A percentile compares a stretch with the other conserved stretches of the same genome.
phyloP scores from a whole-genome alignment of 2,113 vertebrate species.

The Lucifuga dentata region DNA sequence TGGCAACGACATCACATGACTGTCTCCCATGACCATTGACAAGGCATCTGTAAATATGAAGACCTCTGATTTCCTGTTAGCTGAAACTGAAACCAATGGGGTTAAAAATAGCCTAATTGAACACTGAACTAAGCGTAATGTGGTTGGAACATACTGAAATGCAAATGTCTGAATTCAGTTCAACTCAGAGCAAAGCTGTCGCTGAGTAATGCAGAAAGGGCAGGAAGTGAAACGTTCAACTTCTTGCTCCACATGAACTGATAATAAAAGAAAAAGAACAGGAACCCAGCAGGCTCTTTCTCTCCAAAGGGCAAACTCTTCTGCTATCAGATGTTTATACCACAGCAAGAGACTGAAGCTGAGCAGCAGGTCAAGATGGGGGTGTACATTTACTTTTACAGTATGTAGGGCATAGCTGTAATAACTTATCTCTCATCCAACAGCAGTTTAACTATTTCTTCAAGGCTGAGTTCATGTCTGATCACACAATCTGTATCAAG shows the following conservation, averaged over 20 bases:
- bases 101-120: too few species aligned
- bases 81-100: slow-evolving; percentile 16
- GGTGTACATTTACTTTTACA: slow-evolving; percentile 58
- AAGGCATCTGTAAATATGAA: slow-evolving; percentile 43
- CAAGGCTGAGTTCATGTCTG: slow-evolving; percentile 1
- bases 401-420: slow-evolving; percentile 56
- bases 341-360: slow-evolving; percentile 61
- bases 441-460: slow-evolving; percentile 12
- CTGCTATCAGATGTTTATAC: slow-evolving; percentile 72
- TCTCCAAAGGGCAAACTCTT: slow-evolving; percentile 73
- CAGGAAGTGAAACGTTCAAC: slow-evolving; percentile 72
- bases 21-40: slow-evolving; percentile 69
- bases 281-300: slow-evolving; percentile 40
- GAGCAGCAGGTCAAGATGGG: slow-evolving; percentile 18
- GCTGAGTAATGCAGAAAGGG: slow-evolving; percentile 16
- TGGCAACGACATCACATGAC: slow-evolving; percentile 79
- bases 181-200: not conserved
- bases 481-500: slow-evolving; percentile 21
- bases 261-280: slow-evolving; percentile 46
- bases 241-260: slow-evolving; percentile 35
- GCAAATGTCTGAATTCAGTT: not conserved
- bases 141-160: not conserved
- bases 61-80: slow-evolving; percentile 31
- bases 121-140: not conserved
- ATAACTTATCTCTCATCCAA: slow-evolving; percentile 49